Evolutionary conservation across 1,140 invertebrate genomes (phyloP).

Genomic region (Cydia fagiglandana): DNA sequence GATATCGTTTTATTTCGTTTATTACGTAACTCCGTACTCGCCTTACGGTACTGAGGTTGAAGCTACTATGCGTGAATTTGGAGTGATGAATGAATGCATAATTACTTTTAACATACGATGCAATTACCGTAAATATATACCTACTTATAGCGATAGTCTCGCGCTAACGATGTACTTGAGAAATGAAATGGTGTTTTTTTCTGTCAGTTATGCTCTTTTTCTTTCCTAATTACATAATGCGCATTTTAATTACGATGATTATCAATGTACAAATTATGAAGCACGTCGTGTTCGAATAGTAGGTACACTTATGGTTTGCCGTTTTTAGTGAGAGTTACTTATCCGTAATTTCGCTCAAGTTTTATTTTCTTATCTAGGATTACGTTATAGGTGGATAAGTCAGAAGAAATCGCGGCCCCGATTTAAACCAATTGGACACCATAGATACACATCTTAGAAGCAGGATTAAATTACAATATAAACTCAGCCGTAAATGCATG

Average conservation of each 20-base stretch:
- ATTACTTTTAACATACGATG: not conserved
- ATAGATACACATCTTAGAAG: not conserved
- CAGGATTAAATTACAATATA: not conserved
- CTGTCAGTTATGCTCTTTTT: too few relatives aligned
- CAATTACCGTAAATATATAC: too few relatives aligned
- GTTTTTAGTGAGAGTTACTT: too few relatives aligned
- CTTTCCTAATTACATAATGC: too few relatives aligned
- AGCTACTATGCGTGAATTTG: conserved; percentile 3
- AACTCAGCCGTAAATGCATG: not conserved
- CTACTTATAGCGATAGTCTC: too few relatives aligned
- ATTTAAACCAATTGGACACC: not conserved
- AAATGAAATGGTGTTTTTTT: too few relatives aligned
- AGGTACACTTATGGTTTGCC: too few relatives aligned
- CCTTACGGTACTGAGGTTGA: conserved; percentile 6
- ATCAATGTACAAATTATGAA: too few relatives aligned
- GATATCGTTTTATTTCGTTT: conserved; percentile 21
- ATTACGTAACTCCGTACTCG: conserved; percentile 7
- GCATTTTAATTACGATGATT: too few relatives aligned
- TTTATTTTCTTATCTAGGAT: not conserved
- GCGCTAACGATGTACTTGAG: too few relatives aligned
- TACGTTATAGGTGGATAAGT: not conserved
- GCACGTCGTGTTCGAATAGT: too few relatives aligned
- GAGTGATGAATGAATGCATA: not conserved
- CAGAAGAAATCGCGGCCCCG: not conserved
- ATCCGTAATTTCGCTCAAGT: not conserved